Evolutionary conservation across 2,113 vertebrate species (phyloP).

Genomic region (Romanogobio albipinnatus): DNA sequence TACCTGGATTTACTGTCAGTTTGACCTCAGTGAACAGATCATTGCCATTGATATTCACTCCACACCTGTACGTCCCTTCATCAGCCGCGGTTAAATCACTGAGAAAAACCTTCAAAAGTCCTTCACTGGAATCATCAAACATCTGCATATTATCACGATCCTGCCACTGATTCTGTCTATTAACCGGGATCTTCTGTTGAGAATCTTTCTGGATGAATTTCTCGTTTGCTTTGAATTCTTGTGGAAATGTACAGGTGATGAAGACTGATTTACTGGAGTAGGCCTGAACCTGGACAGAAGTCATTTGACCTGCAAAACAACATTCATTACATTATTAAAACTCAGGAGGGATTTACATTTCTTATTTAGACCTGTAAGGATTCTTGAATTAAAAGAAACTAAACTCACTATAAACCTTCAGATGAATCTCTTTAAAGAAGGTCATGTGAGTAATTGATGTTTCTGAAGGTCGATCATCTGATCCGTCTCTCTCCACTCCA

Average conservation of each 20-base stretch:
- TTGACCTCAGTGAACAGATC: neutral
- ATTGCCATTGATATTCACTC: neutral
- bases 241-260: neutral
- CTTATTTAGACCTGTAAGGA: neutral
- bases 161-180: neutral
- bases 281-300: neutral
- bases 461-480: neutral
- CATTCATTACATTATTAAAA: neutral
- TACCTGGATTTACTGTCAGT: neutral
- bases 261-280: neutral
- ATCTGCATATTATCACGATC: neutral
- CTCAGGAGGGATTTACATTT: too few relatives aligned
- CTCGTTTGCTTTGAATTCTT: neutral
- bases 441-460: neutral
- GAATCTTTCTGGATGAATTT: neutral
- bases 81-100: neutral
- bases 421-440: neutral
- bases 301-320: neutral
- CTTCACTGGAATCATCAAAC: conserved; percentile 3
- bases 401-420: neutral
- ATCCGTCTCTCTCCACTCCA: neutral
- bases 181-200: neutral
- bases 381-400: neutral
- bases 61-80: neutral
- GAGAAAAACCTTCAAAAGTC: neutral